Conservation (phyloP, 2,113 vertebrate genomes). For the Alexandromys fortis region DNA sequence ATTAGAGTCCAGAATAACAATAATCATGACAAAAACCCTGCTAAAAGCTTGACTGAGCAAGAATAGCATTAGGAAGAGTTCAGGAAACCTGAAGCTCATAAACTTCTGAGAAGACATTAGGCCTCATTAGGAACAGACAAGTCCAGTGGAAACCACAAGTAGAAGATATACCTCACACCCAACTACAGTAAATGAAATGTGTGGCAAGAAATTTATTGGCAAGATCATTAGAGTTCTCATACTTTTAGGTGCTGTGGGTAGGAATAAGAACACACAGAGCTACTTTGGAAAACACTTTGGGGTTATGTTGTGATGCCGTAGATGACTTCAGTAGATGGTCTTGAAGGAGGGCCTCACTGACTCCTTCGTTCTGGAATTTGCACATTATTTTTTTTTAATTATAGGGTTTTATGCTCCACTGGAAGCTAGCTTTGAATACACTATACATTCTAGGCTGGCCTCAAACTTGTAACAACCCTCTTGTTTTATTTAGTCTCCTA, state of each 20-base stretch:
- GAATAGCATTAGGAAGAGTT: not conserved
- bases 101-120: not conserved
- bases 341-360: not conserved
- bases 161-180: not conserved
- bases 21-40: not conserved
- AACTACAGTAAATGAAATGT: not conserved
- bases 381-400: not conserved
- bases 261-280: not conserved
- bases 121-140: not conserved
- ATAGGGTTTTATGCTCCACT: too few species aligned
- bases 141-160: not conserved
- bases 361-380: not conserved
- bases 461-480: not conserved
- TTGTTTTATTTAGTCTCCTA: not conserved
- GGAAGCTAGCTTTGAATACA: too few species aligned
- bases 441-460: too few species aligned
- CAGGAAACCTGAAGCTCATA: not conserved
- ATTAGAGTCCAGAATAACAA: not conserved
- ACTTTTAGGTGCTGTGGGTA: not conserved
- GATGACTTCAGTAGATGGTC: not conserved
- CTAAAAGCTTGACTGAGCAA: not conserved
- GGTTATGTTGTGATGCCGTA: not conserved
- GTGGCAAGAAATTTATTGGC: not conserved
- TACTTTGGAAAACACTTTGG: not conserved
- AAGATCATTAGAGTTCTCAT: not conserved